Conservation (phyloP, 2,888 invertebrate genomes). For the Eilema caniola region DNA sequence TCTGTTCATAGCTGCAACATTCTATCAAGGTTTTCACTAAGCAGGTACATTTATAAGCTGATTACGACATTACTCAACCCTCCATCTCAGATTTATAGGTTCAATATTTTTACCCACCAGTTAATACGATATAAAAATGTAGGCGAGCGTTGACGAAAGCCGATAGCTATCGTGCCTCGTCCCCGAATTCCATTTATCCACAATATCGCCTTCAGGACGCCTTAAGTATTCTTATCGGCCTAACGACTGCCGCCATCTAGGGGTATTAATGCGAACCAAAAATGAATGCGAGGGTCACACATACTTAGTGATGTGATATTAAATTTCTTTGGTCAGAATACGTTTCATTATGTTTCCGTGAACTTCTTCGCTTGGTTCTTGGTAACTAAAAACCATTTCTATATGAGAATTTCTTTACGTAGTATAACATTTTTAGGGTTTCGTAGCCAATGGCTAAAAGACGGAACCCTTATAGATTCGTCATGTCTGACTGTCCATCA, state of each 20-base stretch:
- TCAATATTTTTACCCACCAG: constrained; percentile 23
- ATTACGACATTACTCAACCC: constrained; percentile 22
- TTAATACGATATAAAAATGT: constrained; percentile 24
- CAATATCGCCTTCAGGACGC: constrained; percentile 25
- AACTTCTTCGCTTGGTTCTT: background rate
- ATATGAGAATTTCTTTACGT: too few relatives aligned
- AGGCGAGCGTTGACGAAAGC: constrained; percentile 20
- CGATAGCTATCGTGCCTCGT: constrained; percentile 30
- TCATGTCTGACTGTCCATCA: too few relatives aligned
- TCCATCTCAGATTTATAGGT: constrained; percentile 23
- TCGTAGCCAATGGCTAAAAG: too few relatives aligned
- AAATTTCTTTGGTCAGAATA: background rate
- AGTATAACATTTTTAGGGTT: too few relatives aligned
- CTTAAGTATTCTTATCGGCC: constrained; percentile 30
- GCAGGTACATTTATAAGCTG: constrained; percentile 21
- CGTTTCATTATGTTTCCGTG: background rate
- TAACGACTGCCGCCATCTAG: constrained; percentile 43
- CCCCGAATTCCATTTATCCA: constrained; percentile 30
- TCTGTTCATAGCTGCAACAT: background rate
- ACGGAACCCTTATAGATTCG: too few relatives aligned
- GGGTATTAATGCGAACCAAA: constrained; percentile 10
- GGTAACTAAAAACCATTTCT: too few relatives aligned
- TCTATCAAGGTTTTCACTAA: constrained; percentile 15
- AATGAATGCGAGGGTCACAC: constrained; percentile 14
- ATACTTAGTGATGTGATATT: background rate